Conservation (phyloP, 2,888 invertebrate genomes). For the Hirtodrosophila trivittata region DNA sequence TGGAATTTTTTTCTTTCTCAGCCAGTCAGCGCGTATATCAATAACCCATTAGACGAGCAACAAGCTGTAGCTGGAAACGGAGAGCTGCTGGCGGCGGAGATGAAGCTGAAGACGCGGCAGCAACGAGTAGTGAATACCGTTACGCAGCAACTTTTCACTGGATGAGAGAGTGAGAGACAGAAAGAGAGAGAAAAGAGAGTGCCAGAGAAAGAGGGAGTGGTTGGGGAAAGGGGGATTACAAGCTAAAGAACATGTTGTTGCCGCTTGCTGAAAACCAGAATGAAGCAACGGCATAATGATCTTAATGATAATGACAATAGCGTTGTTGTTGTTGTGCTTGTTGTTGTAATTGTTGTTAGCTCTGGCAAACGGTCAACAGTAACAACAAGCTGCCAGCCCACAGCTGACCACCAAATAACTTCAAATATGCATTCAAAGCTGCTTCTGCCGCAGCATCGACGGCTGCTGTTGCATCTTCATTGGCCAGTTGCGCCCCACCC, state of each 20-base stretch:
- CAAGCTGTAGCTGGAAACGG: neutral
- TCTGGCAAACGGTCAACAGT: slow-evolving; percentile 18
- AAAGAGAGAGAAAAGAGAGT: neutral
- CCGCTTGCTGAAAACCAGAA: slow-evolving; percentile 52
- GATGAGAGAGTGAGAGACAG: slow-evolving; percentile 4
- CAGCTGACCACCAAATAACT: slow-evolving; percentile 56
- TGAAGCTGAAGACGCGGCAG: neutral
- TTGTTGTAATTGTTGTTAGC: slow-evolving; percentile 10
- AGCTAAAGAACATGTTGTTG: slow-evolving; percentile 56
- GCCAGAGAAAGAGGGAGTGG: slow-evolving; percentile 3
- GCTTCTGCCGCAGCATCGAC: slow-evolving; percentile 2
- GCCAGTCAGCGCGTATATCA: slow-evolving; percentile 58
- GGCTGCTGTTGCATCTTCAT: slow-evolving; percentile 26
- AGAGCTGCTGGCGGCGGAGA: slow-evolving; percentile 7
- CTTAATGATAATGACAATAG: slow-evolving; percentile 53
- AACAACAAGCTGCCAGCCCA: slow-evolving; percentile 12
- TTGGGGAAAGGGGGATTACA: slow-evolving; percentile 37
- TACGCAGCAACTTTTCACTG: slow-evolving; percentile 70
- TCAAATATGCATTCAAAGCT: slow-evolving; percentile 45
- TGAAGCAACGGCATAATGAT: slow-evolving; percentile 54
- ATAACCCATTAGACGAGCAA: slow-evolving; percentile 62
- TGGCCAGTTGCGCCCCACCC: too few relatives aligned
- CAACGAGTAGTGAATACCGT: slow-evolving; percentile 71
- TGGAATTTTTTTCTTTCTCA: slow-evolving; percentile 24
- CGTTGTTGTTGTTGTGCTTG: slow-evolving; percentile 7